These are phyloP conservation scores for Phortica okadai DNA, from an alignment of 2,888 invertebrate genomes.

Conservation along the genomic window DNA sequence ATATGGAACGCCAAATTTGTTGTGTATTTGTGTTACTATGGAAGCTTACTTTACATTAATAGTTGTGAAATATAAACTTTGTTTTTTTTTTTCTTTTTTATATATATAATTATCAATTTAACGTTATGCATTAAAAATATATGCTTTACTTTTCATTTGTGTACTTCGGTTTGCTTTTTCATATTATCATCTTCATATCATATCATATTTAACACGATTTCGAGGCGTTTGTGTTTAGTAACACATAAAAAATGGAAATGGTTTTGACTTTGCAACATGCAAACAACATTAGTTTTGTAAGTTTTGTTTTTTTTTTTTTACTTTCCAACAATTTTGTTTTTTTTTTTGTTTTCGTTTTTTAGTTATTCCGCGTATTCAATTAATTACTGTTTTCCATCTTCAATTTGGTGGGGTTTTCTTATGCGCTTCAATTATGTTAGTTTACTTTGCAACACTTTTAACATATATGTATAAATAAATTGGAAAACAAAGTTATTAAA, in stretches of 20 bases:
- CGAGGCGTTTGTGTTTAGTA: not conserved
- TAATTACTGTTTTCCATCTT: conserved; percentile 34
- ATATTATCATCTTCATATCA: not conserved
- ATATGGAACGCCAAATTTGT: not conserved
- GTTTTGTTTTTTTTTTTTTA: not conserved
- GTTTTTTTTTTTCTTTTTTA: not conserved
- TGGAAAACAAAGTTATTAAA: not conserved
- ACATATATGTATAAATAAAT: conserved; percentile 47
- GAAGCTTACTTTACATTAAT: conserved; percentile 23
- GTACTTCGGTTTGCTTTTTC: not conserved
- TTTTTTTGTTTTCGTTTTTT: not conserved
- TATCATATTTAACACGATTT: not conserved
- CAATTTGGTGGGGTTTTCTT: conserved; percentile 65
- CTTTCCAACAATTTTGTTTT: conserved; percentile 36
- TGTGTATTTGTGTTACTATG: conserved; percentile 5
- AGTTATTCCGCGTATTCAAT: not conserved
- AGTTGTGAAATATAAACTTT: conserved; percentile 1
- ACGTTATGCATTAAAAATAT: conserved; percentile 23
- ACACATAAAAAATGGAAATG: conserved; percentile 18
- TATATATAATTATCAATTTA: not conserved
- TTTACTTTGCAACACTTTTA: conserved; percentile 19
- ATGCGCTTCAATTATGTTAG: conserved; percentile 32
- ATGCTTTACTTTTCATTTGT: not conserved
- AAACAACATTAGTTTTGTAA: not conserved
- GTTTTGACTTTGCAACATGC: conserved; percentile 16